Conservation (phyloP, 2,888 invertebrate genomes). For the Drosophila sordidapex region DNA sequence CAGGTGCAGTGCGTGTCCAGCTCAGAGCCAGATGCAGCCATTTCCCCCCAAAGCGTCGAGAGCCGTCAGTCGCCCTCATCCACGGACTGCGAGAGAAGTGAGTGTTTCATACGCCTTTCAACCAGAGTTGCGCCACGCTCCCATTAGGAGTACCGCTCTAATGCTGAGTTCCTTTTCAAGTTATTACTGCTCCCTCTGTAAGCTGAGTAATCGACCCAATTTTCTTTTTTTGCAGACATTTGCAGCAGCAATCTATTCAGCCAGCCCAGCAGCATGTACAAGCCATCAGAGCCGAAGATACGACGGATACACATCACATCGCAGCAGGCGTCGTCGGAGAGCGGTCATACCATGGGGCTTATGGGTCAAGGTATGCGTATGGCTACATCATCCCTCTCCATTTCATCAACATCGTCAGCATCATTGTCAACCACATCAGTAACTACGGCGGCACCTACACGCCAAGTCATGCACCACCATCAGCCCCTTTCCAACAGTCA, state of each 20-base stretch:
- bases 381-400: conserved; percentile 59
- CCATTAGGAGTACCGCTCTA: not conserved
- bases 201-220: not conserved
- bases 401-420: conserved; percentile 54
- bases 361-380: conserved; percentile 74
- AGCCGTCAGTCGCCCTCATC: conserved; percentile 84
- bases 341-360: conserved; percentile 41
- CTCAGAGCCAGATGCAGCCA: conserved; percentile 91
- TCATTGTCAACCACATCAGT: conserved; percentile 44
- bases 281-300: conserved; percentile 84
- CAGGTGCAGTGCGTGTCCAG: conserved; percentile 96
- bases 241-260: conserved; percentile 65
- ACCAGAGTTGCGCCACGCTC: not conserved
- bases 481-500: conserved; percentile 22
- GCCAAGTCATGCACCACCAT: conserved; percentile 51
- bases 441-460: conserved; percentile 45
- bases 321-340: conserved; percentile 80
- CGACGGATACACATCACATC: conserved; percentile 77
- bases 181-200: not conserved
- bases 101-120: conserved; percentile 23
- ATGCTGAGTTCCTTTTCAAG: not conserved
- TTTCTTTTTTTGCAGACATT: conserved; percentile 39
- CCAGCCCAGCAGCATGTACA: conserved; percentile 81
- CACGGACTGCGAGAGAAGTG: conserved; percentile 84
- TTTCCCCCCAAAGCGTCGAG: conserved; percentile 84